Evolutionary conservation across 2,888 invertebrate species (phyloP), one percentile per base, ranked within the genome.

Genomic region (Allacma fusca): DNA sequence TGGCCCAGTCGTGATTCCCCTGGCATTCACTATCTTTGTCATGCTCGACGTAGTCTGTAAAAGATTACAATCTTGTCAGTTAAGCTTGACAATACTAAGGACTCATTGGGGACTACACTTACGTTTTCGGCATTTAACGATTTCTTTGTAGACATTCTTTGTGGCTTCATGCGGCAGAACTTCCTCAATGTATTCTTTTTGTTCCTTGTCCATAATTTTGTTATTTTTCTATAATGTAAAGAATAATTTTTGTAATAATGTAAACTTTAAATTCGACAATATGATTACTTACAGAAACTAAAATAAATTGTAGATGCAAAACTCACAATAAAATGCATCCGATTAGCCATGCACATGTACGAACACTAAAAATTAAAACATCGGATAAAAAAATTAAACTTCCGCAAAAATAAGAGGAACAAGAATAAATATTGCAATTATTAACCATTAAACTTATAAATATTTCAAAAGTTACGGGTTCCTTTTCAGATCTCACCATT

Each of bases 401-500:
- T n/a, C n/a, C n/a, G n/a, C n/a, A n/a, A n/a, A n/a, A n/a, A n/a
- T n/a, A n/a, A n/a, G n/a, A n/a, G n/a, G n/a, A n/a, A 9, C 50
- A 50, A 50, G 50, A n/a, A 50, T 2, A 50, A 50, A 19, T 5
- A 13, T 50, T 50, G 5, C 2, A 2, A 50, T 9, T 19, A n/a
- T 50, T 50, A 12, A 9, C 2, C 19, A 2, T 16, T 12, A 5
- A 50, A 50, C 5, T 19, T 2, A n/a, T 13, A 50, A 50, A 50
- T 12, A 50, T 50, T n/a, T n/a, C 34, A 34, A 34, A 34, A 34
- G 9, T 7, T 34, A 34, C n/a, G n/a, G n/a, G n/a, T n/a, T n/a
- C n/a, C n/a, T n/a, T n/a, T n/a, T n/a, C n/a, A n/a, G n/a, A 28
- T 12, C 29, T 67, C 12, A 67, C 67, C 67, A 67, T 28, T 67